Evolutionary conservation across 2,888 invertebrate species (phyloP).

Genomic region (Drosophila formosana): DNA sequence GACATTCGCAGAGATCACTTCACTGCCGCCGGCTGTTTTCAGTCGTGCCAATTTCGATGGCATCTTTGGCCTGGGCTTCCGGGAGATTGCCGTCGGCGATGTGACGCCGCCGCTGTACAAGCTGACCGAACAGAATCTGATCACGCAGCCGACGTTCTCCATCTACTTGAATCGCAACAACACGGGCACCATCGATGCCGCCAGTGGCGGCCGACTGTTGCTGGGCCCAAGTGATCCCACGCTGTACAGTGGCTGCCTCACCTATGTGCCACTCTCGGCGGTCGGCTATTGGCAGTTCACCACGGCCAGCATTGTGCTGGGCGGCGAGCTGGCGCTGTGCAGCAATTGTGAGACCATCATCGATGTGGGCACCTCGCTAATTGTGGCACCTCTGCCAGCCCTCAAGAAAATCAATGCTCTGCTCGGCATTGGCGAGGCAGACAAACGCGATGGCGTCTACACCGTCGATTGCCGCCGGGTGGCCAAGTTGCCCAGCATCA

Average conservation of each 20-base stretch:
- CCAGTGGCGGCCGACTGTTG: slow-evolving; percentile 92
- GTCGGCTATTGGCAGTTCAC: slow-evolving; percentile 98
- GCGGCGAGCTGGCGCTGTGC: slow-evolving; percentile 87
- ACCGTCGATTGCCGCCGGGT: slow-evolving; percentile 91
- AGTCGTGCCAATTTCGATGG: slow-evolving; percentile 99
- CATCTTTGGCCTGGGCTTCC: slow-evolving; percentile 96
- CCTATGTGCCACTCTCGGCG: slow-evolving; percentile 91
- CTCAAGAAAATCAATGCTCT: slow-evolving; percentile 38
- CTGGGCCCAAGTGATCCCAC: slow-evolving; percentile 96
- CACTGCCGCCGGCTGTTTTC: slow-evolving; percentile 93
- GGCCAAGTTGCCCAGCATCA: slow-evolving; percentile 90
- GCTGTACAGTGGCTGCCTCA: slow-evolving; percentile 89
- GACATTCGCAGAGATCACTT: slow-evolving; percentile 95
- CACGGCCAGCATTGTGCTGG: slow-evolving; percentile 88
- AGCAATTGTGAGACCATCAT: slow-evolving; percentile 94
- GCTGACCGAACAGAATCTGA: slow-evolving; percentile 92
- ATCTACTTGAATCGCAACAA: slow-evolving; percentile 95
- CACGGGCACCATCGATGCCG: slow-evolving; percentile 85
- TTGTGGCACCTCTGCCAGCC: slow-evolving; percentile 88
- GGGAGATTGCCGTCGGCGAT: slow-evolving; percentile 93
- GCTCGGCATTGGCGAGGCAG: slow-evolving; percentile 26
- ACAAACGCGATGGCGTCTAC: slow-evolving; percentile 89
- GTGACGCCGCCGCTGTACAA: slow-evolving; percentile 96
- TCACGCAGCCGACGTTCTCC: slow-evolving; percentile 92
- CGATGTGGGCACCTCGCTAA: slow-evolving; percentile 97